Evolutionary conservation across 2,113 vertebrate genomes (phyloP), one percentile per base, ranked within the genome.

Genomic region (Butorides virescens): DNA sequence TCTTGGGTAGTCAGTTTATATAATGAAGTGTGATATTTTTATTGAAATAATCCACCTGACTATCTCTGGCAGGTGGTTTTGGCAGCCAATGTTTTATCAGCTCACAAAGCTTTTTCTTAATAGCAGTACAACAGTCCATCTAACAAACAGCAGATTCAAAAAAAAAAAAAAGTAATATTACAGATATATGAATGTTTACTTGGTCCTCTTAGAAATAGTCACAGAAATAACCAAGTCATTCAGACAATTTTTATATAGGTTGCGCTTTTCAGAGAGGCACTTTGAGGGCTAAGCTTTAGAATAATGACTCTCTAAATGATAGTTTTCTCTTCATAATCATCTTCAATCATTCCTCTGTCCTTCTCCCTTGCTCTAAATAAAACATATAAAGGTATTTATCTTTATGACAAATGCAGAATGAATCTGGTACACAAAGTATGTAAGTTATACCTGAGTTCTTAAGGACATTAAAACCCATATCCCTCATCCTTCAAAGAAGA

Each of bases 231-330:
- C 34, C 29, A 79, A 86, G 53, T 75, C 2, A 36, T 77, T 90
- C 52, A 49, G 15, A 68, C 19, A 62, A 49, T 58, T 93, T 87
- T 81, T 87, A 75, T 47, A 18, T 5, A 81, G 50, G 55, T 49
- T 88, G 14, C 3, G 18, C 36, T 67, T 95, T 91, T 61, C 67
- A 94, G 32, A 1, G 3, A 88, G 85, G 26, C 73, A 78, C 81
- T 58, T 58, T 53, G 73, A 80, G 73, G 20, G 55, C 36, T 71
- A 92, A 90, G 6, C 34, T 62, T 86, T 46, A 80, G 59, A 91
- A 89, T 83, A 88, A 87, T 86, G 52, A 58, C 81, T 90, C 50
- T 86, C 56, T 79, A 88, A 92, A 95, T 79, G 20, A 56, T 52
- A 68, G 53, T 86, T 95, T 95, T 71, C 52, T 23, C 6, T 46